Percentiles rank a stretch among this genome's conserved stretches.
phyloP scores from a whole-genome alignment of 2,888 invertebrate genomes.

The Habrosyne pyritoides region DNA sequence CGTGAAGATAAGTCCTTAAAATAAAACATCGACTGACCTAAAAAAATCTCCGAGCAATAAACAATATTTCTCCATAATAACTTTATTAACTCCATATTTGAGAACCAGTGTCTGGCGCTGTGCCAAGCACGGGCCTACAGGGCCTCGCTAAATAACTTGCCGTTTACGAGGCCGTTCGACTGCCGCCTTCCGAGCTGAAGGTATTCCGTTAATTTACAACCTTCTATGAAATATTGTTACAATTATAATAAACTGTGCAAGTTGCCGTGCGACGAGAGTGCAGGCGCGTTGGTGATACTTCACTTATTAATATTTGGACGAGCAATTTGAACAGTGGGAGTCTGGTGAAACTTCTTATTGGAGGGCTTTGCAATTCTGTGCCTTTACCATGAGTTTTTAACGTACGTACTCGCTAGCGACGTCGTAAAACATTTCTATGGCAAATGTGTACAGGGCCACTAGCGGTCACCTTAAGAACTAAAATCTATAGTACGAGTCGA shows the following conservation, averaged over 20 bases:
- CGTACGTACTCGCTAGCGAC: too few relatives aligned
- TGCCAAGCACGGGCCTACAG: neutral
- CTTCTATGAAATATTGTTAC: neutral
- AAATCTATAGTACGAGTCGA: too few relatives aligned
- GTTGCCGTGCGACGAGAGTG: neutral
- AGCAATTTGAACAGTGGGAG: too few relatives aligned
- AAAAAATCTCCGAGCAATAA: neutral
- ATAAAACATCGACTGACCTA: neutral
- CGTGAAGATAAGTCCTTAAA: neutral
- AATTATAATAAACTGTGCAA: neutral
- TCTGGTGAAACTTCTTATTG: too few relatives aligned
- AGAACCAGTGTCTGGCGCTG: neutral
- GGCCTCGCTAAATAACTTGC: neutral
- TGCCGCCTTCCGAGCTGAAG: neutral
- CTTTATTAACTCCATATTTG: constrained; percentile 1
- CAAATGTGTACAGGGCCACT: too few relatives aligned
- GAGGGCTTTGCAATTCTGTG: too few relatives aligned
- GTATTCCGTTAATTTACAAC: neutral
- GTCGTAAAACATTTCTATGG: too few relatives aligned
- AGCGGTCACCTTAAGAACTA: too few relatives aligned
- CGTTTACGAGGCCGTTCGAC: constrained; percentile 1
- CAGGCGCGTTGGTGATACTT: too few relatives aligned
- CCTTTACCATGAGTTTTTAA: too few relatives aligned
- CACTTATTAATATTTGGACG: too few relatives aligned
- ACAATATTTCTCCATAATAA: neutral